These are phyloP conservation scores for Drosophila oshimai DNA, from an alignment of 1,140 invertebrate genomes.

Conservation along the genomic window DNA sequence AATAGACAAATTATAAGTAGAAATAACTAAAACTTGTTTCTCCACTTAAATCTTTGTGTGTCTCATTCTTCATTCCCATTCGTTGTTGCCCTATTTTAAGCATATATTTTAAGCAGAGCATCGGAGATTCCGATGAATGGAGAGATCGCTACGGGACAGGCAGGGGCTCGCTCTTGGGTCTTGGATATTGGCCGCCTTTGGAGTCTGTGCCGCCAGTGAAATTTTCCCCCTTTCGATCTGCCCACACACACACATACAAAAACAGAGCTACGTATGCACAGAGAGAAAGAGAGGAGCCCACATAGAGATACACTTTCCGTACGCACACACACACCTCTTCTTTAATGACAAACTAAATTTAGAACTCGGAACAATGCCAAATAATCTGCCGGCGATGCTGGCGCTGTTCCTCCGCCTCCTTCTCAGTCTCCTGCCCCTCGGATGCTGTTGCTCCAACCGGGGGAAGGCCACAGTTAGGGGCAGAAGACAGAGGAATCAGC, in stretches of 20 bases:
- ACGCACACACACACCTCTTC: constrained; percentile 58
- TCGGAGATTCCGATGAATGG: constrained; percentile 21
- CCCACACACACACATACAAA: constrained; percentile 16
- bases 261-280: constrained; percentile 3
- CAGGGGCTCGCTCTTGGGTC: constrained; percentile 3
- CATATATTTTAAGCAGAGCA: not conserved
- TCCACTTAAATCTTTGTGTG: too few relatives aligned
- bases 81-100: not conserved
- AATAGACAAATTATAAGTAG: too few relatives aligned
- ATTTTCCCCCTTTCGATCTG: constrained; percentile 37
- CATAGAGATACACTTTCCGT: constrained; percentile 20
- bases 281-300: constrained; percentile 2
- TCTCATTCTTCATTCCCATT: not conserved
- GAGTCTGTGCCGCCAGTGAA: constrained; percentile 32
- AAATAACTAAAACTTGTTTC: too few relatives aligned
- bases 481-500: constrained; percentile 3
- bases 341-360: constrained; percentile 81
- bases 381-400: constrained; percentile 73
- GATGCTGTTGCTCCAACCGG: constrained; percentile 21
- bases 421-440: not conserved
- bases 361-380: constrained; percentile 81
- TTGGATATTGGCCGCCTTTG: constrained; percentile 10
- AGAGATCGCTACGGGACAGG: constrained; percentile 11
- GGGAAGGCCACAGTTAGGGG: constrained; percentile 42
- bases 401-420: constrained; percentile 23